Percentiles rank a stretch among this genome's conserved stretches.
Evolutionary conservation across 2,113 vertebrate species (phyloP).

Genomic region (Myrmecophaga tridactyla): DNA sequence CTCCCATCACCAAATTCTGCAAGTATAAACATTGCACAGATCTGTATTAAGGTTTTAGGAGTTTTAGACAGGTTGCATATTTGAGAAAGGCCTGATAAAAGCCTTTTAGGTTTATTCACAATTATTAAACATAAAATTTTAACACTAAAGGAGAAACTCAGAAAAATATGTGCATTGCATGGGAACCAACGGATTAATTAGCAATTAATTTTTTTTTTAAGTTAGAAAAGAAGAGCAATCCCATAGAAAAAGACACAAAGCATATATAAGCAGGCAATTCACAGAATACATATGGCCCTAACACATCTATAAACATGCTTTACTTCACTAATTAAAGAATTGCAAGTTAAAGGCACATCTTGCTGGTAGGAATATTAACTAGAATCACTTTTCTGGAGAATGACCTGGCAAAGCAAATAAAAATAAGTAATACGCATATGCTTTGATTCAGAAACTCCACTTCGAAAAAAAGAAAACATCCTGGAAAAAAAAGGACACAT

Average conservation of each 20-base stretch:
- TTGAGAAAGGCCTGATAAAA: background rate
- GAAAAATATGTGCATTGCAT: conserved; percentile 10
- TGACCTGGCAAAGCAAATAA: conserved; percentile 14
- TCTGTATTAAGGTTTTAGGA: background rate
- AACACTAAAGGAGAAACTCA: conserved; percentile 13
- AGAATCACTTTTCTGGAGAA: background rate
- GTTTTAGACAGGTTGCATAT: background rate
- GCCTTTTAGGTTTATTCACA: background rate
- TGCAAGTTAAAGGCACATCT: conserved; percentile 7
- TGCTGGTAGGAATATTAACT: background rate
- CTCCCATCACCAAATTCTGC: background rate
- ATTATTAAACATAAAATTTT: background rate
- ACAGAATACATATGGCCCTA: background rate
- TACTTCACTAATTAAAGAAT: background rate
- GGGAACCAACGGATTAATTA: background rate
- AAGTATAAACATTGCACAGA: background rate
- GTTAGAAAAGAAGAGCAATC: background rate
- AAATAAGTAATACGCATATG: background rate
- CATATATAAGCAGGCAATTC: conserved; percentile 15
- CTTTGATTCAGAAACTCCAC: conserved; percentile 21
- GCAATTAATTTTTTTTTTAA: background rate
- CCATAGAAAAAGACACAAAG: background rate
- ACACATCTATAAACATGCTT: background rate
- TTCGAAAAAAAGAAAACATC: background rate
- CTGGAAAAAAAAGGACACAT: background rate